Evolutionary conservation across 2,113 vertebrate genomes (phyloP), one percentile per base, ranked within the genome.

Genomic region (Rhinichthys klamathensis): DNA sequence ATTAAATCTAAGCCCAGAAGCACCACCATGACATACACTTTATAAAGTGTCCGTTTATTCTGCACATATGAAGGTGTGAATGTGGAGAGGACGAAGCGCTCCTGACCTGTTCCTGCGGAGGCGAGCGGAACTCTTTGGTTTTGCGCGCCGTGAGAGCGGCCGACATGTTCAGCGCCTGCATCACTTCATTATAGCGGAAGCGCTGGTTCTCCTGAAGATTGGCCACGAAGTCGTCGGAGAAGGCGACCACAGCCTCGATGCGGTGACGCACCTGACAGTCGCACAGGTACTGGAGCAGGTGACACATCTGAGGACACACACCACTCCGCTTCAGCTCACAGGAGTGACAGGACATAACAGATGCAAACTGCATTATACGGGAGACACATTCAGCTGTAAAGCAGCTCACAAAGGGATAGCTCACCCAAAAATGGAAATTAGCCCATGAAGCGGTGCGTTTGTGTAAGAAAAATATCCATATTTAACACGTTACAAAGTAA

Each of bases 161-260:
- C 0, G 98, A 99, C 98, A 99, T 99, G 91, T 99, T 99, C 86
- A 99, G 94, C 8, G 98, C 97, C 87, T 98, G 96, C 98, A 99
- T 99, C 49, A 99, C 97, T 89, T 99, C 97, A 1, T 99, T 99
- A 89, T 99, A 99, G 10, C 98, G 96, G 90, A 98, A 98, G 3
- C 97, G 94, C 0, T 99, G 98, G 91, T 99, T 99, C 27, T 99
- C 97, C 89, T 99, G 98, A 75, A 99, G 96, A 89, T 96, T 96
- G 1, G 96, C 96, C 41, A 99, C 97, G 75, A 99, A 99, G 92
- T 97, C 97, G 63, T 99, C 98, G 0, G 97, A 99, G 93, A 99
- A 99, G 51, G 97, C 98, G 23, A 99, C 98, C 18, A 97, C 96
- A 16, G 98, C 97, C 94, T 99, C 98, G 78, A 99, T 98, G 16